Base-by-base conservation (phyloP, 2,888 invertebrate genomes). In the Metopia argyrocephala region DNA sequence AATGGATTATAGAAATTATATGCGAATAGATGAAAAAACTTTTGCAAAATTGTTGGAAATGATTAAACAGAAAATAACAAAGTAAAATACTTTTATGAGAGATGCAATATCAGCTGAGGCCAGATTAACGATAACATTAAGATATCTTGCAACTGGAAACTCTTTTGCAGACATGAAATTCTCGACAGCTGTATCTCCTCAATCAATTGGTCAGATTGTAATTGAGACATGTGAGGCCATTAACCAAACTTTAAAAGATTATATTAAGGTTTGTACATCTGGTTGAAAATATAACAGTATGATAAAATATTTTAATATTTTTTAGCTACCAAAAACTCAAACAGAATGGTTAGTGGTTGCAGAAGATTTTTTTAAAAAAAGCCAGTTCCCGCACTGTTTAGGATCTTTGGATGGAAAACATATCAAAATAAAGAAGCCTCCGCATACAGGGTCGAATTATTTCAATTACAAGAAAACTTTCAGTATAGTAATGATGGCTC, bases 401-500 rank as follows among this genome's bases (percentile, higher is more conserved):
- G 79, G 76, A 52, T 45, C 83, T 18, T 46, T 83, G 9, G 81
- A 79, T 70, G 81, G 79, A 48, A 83, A 83, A 66, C 81, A 83
- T 62, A 48, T 81, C 21, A 59, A 62, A 27, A 78, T 78, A 59
- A 65, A 52, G 46, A 78, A 68, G 56, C 83, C 83, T 46, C 57
- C 66, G 46, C 54, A 70, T 59, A 45, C 79, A n/a, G 78, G 76
- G n/a, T 68, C 64, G 31, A 64, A 46, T 70, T 83, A 80, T 70
- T 83, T 75, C 18, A 83, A 80, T 59, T 82, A 82, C 45, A 82
- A 82, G 57, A 79, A 76, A 69, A 73, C 65, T n/a, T 79, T 79
- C 54, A 76, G 82, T 59, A 71, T 82, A 52, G 79, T 79, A 50
- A 48, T 79, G 54, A 50, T 75, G 66, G 82, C 76, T 2, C 3